phyloP scores from a whole-genome alignment of 2,888 invertebrate genomes.

The Galeopsomyia nigrocyanea region DNA sequence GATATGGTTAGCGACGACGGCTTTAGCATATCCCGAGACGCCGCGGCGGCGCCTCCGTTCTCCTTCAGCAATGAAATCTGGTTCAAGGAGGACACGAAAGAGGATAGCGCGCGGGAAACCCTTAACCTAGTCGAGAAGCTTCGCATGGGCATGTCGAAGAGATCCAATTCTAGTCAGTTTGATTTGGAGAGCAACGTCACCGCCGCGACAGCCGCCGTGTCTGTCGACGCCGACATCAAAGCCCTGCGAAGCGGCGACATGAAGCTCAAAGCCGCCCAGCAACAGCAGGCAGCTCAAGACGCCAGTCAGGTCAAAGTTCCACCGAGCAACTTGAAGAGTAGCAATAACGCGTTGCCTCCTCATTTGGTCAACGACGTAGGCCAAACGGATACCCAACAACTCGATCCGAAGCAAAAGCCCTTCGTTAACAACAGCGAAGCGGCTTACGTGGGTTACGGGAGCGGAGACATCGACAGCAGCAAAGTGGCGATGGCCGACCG shows the following conservation, averaged over 20 bases:
- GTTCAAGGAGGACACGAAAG: conserved; percentile 84
- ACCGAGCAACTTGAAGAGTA: conserved; percentile 34
- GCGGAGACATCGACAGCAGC: conserved; percentile 65
- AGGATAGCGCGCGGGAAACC: conserved; percentile 87
- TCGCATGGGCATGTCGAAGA: conserved; percentile 80
- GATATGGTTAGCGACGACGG: conserved; percentile 75
- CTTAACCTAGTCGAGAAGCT: conserved; percentile 87
- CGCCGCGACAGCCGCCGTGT: conserved; percentile 9
- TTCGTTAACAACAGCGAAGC: conserved; percentile 59
- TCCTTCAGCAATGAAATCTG: conserved; percentile 77
- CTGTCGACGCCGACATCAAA: conserved; percentile 23
- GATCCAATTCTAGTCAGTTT: conserved; percentile 73
- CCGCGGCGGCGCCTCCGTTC: conserved; percentile 73
- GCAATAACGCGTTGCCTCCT: background rate
- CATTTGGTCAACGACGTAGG: conserved; percentile 36
- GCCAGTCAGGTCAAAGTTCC: background rate
- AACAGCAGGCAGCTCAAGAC: conserved; percentile 23
- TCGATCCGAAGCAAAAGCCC: conserved; percentile 62
- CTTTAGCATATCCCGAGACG: conserved; percentile 75
- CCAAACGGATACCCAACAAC: conserved; percentile 48
- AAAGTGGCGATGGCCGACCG: conserved; percentile 66
- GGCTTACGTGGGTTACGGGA: conserved; percentile 58
- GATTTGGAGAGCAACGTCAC: conserved; percentile 56
- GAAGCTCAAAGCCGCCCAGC: conserved; percentile 46
- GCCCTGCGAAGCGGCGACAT: conserved; percentile 19